These are phyloP conservation scores for Dione vanillae DNA, from an alignment of 2,888 invertebrate genomes.

Conservation along the genomic window DNA sequence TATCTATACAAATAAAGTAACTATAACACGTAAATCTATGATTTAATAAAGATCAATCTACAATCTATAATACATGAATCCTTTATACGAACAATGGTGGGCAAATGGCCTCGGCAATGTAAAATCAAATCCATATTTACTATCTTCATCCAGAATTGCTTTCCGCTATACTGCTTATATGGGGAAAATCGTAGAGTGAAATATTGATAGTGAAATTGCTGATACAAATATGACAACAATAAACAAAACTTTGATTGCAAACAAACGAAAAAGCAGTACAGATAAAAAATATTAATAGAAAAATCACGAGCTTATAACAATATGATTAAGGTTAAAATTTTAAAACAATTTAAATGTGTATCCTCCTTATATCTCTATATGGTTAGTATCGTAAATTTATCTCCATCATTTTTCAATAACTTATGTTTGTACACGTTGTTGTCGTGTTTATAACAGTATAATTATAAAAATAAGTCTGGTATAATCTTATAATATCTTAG, in stretches of 20 bases:
- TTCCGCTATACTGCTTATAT: conserved; percentile 27
- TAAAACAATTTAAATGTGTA: background rate
- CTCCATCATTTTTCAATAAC: no score
- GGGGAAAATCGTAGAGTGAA: background rate
- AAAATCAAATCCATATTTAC: conserved; percentile 38
- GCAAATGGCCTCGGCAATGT: conserved; percentile 29
- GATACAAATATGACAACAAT: no score
- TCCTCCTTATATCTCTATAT: conserved; percentile 1
- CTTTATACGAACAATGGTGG: conserved; percentile 9
- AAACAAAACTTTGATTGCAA: background rate
- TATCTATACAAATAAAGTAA: no score
- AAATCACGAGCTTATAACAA: background rate
- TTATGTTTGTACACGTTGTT: no score
- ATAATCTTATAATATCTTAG: no score
- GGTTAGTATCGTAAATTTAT: background rate
- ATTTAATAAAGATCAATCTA: no score
- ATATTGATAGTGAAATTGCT: no score
- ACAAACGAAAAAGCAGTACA: background rate
- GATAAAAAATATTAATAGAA: background rate
- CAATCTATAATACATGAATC: conserved; percentile 3
- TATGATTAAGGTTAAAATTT: background rate
- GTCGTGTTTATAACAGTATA: no score
- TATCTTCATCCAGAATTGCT: conserved; percentile 35
- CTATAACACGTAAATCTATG: no score
- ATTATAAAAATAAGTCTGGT: no score